Evolutionary conservation across 2,888 invertebrate species (phyloP).

Genomic region (Epinotia demarniana): DNA sequence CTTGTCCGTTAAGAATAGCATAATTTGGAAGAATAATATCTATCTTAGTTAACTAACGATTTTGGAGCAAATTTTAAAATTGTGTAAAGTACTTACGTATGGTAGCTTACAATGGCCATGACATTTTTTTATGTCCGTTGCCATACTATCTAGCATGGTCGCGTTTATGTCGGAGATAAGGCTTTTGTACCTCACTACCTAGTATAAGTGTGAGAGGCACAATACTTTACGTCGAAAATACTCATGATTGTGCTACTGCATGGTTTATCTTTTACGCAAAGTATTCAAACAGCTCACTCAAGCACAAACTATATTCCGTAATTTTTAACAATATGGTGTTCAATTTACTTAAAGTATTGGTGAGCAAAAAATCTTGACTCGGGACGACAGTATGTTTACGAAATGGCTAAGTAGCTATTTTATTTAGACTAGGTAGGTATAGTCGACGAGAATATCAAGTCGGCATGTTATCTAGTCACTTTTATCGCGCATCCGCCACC

Average conservation of each 20-base stretch:
- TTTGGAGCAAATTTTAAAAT: not conserved
- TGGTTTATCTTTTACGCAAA: not conserved
- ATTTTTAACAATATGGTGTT: slow-evolving; percentile 24
- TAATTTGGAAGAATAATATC: not conserved
- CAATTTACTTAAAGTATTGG: slow-evolving; percentile 16
- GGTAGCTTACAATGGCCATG: not conserved
- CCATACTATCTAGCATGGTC: not conserved
- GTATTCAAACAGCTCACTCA: not conserved
- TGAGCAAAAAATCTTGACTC: not conserved
- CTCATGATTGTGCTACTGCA: not conserved
- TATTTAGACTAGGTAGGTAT: too few species aligned
- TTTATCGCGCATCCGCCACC: not conserved
- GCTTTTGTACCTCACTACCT: too few species aligned
- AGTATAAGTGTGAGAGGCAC: too few species aligned
- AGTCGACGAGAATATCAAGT: not conserved
- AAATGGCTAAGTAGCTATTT: not conserved
- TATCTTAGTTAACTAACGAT: not conserved
- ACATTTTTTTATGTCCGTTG: slow-evolving; percentile 12
- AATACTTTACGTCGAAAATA: not conserved
- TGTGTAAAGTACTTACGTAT: not conserved
- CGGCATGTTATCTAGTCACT: not conserved
- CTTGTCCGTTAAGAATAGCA: not conserved
- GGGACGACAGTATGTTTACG: not conserved
- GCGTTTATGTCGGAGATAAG: not conserved
- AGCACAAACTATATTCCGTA: not conserved